phyloP scores from a whole-genome alignment of 2,888 invertebrate genomes.

The Megamerina dolium region DNA sequence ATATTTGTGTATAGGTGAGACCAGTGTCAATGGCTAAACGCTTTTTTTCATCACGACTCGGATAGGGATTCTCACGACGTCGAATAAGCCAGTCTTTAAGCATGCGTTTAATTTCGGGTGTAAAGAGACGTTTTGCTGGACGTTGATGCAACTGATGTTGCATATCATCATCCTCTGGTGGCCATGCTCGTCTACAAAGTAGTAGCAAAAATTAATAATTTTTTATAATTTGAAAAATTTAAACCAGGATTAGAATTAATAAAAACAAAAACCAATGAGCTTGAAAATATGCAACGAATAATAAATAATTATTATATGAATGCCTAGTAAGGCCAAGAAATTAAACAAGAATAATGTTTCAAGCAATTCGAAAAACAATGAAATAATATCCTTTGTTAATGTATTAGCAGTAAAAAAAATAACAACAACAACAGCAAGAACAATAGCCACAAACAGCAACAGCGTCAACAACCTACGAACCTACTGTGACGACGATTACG shows the following conservation, averaged over 20 bases:
- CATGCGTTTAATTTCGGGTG: conserved; percentile 72
- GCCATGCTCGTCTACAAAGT: conserved; percentile 42
- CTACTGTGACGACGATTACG: conserved; percentile 67
- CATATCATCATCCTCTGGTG: conserved; percentile 40
- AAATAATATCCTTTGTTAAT: conserved; percentile 7
- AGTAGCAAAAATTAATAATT: neutral
- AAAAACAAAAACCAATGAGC: too few species aligned
- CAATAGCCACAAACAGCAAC: neutral
- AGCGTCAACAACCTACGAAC: too few species aligned
- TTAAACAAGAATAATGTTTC: conserved; percentile 3
- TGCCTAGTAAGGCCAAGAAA: too few species aligned
- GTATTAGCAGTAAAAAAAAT: conserved; percentile 15
- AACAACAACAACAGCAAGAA: conserved; percentile 3
- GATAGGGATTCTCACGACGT: conserved; percentile 71
- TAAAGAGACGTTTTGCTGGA: conserved; percentile 67
- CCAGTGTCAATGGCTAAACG: conserved; percentile 67
- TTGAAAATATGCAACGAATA: conserved; percentile 5
- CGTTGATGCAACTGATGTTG: conserved; percentile 56
- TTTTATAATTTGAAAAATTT: conserved; percentile 4
- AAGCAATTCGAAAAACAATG: neutral
- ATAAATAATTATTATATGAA: too few species aligned
- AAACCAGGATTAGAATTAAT: too few species aligned
- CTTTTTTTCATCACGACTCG: conserved; percentile 71
- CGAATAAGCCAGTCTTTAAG: conserved; percentile 73
- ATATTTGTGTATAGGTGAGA: conserved; percentile 71